These are phyloP conservation scores for Pristis pectinata DNA, from an alignment of 2,797 vertebrate genomes.

Conservation along the genomic window DNA sequence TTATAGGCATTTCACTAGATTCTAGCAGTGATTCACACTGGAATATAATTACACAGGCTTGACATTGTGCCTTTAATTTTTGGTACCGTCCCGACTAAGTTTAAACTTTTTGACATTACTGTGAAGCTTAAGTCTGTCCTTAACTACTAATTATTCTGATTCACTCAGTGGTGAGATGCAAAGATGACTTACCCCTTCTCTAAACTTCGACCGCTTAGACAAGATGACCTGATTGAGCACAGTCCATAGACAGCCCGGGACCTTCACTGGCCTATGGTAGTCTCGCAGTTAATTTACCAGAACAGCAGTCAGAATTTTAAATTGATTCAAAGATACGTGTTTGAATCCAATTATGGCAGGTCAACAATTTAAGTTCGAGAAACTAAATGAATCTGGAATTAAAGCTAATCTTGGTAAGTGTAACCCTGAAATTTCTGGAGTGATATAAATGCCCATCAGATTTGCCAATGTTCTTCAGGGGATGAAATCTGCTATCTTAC, in stretches of 20 bases:
- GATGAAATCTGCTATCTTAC: too few species aligned
- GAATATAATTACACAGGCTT: neutral
- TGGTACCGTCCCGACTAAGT: neutral
- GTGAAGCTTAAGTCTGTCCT: neutral
- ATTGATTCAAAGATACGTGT: too few species aligned
- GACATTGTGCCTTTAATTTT: neutral
- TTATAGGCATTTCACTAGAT: neutral
- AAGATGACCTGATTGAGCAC: neutral
- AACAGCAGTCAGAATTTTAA: too few species aligned
- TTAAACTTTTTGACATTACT: neutral
- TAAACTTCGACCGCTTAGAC: neutral
- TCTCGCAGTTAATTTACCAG: too few species aligned
- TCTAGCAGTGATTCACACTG: neutral
- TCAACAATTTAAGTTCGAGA: too few species aligned
- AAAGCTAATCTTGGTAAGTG: too few species aligned
- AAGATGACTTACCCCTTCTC: neutral
- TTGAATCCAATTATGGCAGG: too few species aligned
- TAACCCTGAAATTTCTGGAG: too few species aligned
- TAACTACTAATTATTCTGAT: neutral
- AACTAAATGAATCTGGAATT: too few species aligned
- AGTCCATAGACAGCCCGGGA: neutral
- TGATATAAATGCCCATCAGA: too few species aligned
- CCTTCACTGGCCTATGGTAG: neutral
- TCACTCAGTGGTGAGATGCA: neutral
- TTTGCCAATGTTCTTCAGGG: too few species aligned